Evolutionary conservation across 1,140 invertebrate species (phyloP).

Genomic region (Thaumetopoea pityocampa): DNA sequence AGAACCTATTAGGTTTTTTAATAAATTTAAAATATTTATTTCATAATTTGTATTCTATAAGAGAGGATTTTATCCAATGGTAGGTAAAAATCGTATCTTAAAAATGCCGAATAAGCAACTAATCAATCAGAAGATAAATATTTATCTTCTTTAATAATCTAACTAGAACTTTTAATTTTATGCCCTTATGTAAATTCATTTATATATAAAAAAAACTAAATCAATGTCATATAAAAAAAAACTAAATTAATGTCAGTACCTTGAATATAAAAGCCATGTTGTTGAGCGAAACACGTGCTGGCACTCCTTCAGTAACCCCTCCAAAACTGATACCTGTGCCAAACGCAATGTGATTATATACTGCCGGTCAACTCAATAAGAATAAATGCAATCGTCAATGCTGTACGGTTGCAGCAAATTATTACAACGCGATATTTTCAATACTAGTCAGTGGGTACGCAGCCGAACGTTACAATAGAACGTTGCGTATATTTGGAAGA

Average conservation of each 20-base stretch:
- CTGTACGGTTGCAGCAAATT: slow-evolving; percentile 55
- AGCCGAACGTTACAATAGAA: slow-evolving; percentile 32
- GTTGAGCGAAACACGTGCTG: slow-evolving; percentile 9
- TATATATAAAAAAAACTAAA: too few relatives aligned
- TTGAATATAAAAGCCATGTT: slow-evolving; percentile 63
- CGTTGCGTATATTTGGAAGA: slow-evolving; percentile 32
- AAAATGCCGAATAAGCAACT: too few relatives aligned
- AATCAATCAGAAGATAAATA: too few relatives aligned
- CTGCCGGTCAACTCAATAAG: slow-evolving; percentile 46
- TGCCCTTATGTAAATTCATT: too few relatives aligned
- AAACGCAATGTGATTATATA: slow-evolving; percentile 62
- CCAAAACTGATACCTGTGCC: slow-evolving; percentile 44
- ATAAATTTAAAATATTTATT: too few relatives aligned
- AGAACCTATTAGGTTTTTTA: too few relatives aligned
- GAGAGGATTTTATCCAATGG: too few relatives aligned
- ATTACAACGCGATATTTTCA: slow-evolving; percentile 73
- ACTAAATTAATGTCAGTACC: slow-evolving; percentile 33
- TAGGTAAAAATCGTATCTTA: too few relatives aligned
- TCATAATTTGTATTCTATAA: too few relatives aligned
- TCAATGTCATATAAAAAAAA: slow-evolving; percentile 2
- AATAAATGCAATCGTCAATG: slow-evolving; percentile 55
- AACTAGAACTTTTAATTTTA: too few relatives aligned
- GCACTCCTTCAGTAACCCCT: slow-evolving; percentile 28
- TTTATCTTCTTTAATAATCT: too few relatives aligned
- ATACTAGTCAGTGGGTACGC: slow-evolving; percentile 47